Conservation (phyloP, 2,888 invertebrate species). For the Netelia fuscicornis region DNA sequence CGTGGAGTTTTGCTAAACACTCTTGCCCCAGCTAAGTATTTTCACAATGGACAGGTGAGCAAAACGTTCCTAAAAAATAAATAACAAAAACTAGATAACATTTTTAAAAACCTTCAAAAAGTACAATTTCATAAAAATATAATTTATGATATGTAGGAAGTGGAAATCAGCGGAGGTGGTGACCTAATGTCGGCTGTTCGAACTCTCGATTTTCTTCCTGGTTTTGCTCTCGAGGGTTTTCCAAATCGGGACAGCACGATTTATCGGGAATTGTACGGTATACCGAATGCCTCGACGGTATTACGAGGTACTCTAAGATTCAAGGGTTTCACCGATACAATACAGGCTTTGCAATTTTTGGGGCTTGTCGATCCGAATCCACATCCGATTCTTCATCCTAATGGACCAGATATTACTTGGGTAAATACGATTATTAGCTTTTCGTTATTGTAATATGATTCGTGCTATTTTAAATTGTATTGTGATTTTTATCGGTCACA, state of each 20-base stretch:
- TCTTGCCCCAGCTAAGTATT: constrained; percentile 94
- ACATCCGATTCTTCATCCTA: constrained; percentile 96
- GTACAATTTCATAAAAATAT: not conserved
- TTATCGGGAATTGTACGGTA: constrained; percentile 95
- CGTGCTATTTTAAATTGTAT: not conserved
- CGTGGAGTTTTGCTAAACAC: constrained; percentile 96
- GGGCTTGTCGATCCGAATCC: constrained; percentile 95
- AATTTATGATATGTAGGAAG: constrained; percentile 86
- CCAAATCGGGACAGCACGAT: constrained; percentile 98
- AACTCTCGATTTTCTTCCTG: constrained; percentile 96
- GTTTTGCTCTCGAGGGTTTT: constrained; percentile 98
- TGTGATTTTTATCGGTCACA: not conserved
- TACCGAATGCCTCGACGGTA: constrained; percentile 94
- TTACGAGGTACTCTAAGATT: constrained; percentile 97
- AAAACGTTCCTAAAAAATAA: not conserved
- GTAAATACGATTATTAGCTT: constrained; percentile 84
- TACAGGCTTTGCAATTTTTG: constrained; percentile 94
- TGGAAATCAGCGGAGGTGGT: constrained; percentile 96
- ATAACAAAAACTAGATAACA: not conserved
- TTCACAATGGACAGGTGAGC: constrained; percentile 91
- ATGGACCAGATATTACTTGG: constrained; percentile 99
- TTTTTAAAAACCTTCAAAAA: not conserved
- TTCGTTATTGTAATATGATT: not conserved
- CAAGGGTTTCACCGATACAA: constrained; percentile 95
- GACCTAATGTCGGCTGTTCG: constrained; percentile 94